These are phyloP conservation scores for Ethmia dodecea DNA, from an alignment of 2,888 invertebrate genomes.

Conservation along the genomic window DNA sequence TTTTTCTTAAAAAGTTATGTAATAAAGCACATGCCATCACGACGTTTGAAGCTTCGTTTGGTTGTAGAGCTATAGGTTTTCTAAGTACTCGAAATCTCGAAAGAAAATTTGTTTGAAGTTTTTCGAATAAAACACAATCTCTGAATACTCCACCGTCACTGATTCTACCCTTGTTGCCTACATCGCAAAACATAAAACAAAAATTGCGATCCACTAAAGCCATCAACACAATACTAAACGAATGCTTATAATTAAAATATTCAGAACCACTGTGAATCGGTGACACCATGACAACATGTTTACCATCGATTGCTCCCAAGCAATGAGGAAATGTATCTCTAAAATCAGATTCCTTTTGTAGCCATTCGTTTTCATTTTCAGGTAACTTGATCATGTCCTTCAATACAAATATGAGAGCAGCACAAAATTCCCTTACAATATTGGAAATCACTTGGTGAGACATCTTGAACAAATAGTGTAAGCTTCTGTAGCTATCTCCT, in stretches of 20 bases:
- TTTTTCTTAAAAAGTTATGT: too few relatives aligned
- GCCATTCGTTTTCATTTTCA: slow-evolving; percentile 3
- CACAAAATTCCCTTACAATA: slow-evolving; percentile 1
- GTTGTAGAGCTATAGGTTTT: too few relatives aligned
- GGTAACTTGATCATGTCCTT: neutral
- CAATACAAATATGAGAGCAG: neutral
- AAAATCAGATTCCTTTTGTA: slow-evolving; percentile 7
- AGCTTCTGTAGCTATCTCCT: slow-evolving; percentile 1
- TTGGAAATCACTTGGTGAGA: slow-evolving; percentile 2
- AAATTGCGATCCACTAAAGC: slow-evolving; percentile 12
- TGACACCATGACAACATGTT: slow-evolving; percentile 10
- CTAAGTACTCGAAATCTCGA: too few relatives aligned
- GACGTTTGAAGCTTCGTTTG: too few relatives aligned
- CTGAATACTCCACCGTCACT: slow-evolving; percentile 10
- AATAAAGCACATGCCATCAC: too few relatives aligned
- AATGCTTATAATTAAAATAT: slow-evolving; percentile 9
- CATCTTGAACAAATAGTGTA: slow-evolving; percentile 2
- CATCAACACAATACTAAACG: slow-evolving; percentile 11
- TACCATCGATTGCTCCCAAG: slow-evolving; percentile 12
- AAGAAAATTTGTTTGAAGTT: neutral
- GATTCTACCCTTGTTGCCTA: slow-evolving; percentile 1
- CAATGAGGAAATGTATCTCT: slow-evolving; percentile 11
- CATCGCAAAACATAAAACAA: slow-evolving; percentile 8
- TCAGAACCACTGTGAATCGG: slow-evolving; percentile 11
- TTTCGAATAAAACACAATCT: neutral